Percentiles rank a stretch among this genome's conserved stretches.
These are phyloP conservation scores for Nycticryphes semicollaris DNA, from an alignment of 2,113 vertebrate species.

Conservation along the genomic window DNA sequence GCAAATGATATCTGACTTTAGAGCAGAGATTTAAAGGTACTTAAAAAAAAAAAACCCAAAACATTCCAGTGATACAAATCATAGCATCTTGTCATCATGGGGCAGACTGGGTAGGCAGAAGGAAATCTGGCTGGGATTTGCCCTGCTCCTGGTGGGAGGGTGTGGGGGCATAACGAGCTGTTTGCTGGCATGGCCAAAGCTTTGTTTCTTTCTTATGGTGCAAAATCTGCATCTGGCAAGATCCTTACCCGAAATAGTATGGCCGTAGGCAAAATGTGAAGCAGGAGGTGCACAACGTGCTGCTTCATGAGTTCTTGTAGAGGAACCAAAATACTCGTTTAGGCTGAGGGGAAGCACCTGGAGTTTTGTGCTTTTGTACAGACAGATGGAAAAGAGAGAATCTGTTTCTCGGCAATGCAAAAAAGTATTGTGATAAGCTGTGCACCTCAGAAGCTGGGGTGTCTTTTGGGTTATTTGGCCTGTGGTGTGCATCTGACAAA, in stretches of 20 bases:
- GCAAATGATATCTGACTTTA: not conserved
- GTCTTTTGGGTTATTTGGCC: not conserved
- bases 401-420: not conserved
- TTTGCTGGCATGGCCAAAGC: not conserved
- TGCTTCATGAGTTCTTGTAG: not conserved
- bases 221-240: not conserved
- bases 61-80: not conserved
- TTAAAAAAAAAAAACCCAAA: not conserved
- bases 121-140: not conserved
- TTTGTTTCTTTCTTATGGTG: not conserved
- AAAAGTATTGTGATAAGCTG: not conserved
- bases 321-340: not conserved
- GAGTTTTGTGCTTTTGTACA: not conserved
- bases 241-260: not conserved
- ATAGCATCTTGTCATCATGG: not conserved
- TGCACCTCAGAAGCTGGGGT: not conserved
- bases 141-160: not conserved
- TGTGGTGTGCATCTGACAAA: not conserved
- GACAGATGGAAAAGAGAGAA: not conserved
- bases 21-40: not conserved
- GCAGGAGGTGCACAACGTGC: not conserved
- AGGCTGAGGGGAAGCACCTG: not conserved
- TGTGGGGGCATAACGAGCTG: not conserved
- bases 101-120: not conserved
- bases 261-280: not conserved